Percentiles rank a stretch among this genome's conserved stretches.
Conservation (phyloP, 2,797 vertebrate species). For the Mastacembelus armatus region DNA sequence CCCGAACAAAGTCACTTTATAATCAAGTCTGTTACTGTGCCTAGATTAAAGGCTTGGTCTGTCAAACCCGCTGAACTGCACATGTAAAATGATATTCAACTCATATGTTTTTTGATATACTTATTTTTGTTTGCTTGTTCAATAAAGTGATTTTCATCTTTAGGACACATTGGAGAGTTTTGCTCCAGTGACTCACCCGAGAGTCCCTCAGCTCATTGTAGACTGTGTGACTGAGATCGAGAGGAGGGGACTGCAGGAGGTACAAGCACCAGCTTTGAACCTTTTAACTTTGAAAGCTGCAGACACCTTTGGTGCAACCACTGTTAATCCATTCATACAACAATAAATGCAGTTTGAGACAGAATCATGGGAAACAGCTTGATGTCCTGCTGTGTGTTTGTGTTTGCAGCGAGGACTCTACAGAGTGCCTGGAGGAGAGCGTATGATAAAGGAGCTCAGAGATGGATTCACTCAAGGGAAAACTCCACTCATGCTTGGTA, state of each 20-base stretch:
- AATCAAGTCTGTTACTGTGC: too few relatives aligned
- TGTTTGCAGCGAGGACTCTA: conserved; percentile 86
- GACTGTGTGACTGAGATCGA: conserved; percentile 74
- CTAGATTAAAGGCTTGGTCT: too few relatives aligned
- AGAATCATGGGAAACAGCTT: too few relatives aligned
- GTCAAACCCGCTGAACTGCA: too few relatives aligned
- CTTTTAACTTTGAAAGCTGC: background rate
- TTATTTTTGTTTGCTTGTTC: too few relatives aligned
- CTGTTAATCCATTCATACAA: too few relatives aligned
- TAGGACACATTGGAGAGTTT: conserved; percentile 64
- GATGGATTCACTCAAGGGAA: conserved; percentile 79
- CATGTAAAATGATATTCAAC: too few relatives aligned
- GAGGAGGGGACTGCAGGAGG: conserved; percentile 69
- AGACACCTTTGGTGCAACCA: background rate
- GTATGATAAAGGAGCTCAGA: conserved; percentile 86
- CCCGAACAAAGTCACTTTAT: too few relatives aligned
- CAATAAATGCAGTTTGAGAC: too few relatives aligned
- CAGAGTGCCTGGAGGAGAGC: conserved; percentile 85
- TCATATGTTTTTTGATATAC: too few relatives aligned
- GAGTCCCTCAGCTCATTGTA: conserved; percentile 58
- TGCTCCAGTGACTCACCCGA: conserved; percentile 43
- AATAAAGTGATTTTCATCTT: background rate
- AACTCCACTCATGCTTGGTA: conserved; percentile 62
- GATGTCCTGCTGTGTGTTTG: too few relatives aligned
- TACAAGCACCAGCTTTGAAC: conserved; percentile 33